Evolutionary conservation across 2,113 vertebrate species (phyloP).

Genomic region (Lepus timidus): DNA sequence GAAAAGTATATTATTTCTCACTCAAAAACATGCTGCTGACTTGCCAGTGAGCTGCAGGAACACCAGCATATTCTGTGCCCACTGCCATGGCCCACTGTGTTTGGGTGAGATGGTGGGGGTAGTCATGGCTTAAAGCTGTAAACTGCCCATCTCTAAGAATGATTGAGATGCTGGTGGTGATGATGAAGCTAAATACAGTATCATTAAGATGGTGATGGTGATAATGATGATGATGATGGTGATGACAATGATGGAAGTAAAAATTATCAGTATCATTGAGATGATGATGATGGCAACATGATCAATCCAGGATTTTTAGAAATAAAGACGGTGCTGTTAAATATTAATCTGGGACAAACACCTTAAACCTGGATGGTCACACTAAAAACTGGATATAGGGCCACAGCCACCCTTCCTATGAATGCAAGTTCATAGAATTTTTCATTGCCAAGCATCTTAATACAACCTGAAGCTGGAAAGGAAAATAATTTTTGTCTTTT

Average conservation of each 20-base stretch:
- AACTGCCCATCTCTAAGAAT: too few species aligned
- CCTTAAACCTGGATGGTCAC: background rate
- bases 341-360: background rate
- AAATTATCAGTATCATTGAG: background rate
- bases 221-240: too few species aligned
- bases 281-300: background rate
- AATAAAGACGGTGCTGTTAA: background rate
- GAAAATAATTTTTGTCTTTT: background rate
- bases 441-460: background rate
- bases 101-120: too few species aligned
- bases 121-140: background rate
- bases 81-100: rapidly evolving
- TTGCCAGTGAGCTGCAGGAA: background rate
- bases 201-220: too few species aligned
- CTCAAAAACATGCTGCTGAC: background rate
- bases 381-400: background rate
- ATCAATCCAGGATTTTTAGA: background rate
- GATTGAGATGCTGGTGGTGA: too few species aligned
- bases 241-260: background rate
- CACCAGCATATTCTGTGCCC: background rate
- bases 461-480: rapidly evolving
- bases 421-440: rapidly evolving
- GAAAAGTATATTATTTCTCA: background rate
- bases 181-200: too few species aligned
- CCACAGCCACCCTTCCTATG: background rate